phyloP scores from a whole-genome alignment of 2,797 vertebrate species.

The Ctenochaetus hawaiiensis region DNA sequence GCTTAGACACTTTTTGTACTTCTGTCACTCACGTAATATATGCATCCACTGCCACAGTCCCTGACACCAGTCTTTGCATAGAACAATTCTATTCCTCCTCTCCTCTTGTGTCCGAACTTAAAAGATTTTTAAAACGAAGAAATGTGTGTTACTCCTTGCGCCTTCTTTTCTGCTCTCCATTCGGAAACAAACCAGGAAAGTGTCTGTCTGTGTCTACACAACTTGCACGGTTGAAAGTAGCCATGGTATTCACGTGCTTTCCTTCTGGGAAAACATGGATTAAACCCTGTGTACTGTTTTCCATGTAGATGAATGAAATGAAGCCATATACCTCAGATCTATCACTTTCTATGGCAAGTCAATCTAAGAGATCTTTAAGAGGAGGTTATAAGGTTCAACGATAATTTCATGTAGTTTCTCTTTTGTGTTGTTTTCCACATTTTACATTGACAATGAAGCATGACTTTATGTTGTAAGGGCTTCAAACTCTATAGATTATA shows the following conservation, averaged over 20 bases:
- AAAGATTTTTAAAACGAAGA: slow-evolving; percentile 24
- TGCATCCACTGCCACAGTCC: slow-evolving; percentile 35
- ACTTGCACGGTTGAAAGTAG: slow-evolving; percentile 27
- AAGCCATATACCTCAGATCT: slow-evolving; percentile 82
- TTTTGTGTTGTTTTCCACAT: slow-evolving; percentile 63
- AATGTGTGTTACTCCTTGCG: slow-evolving; percentile 15
- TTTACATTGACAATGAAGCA: slow-evolving; percentile 58
- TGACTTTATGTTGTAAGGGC: slow-evolving; percentile 73
- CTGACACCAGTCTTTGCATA: slow-evolving; percentile 15
- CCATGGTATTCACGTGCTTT: slow-evolving; percentile 19
- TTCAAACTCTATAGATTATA: slow-evolving; percentile 62
- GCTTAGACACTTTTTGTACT: slow-evolving; percentile 42
- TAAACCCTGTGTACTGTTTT: slow-evolving; percentile 44
- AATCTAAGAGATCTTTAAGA: slow-evolving; percentile 52
- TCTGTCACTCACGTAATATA: slow-evolving; percentile 27
- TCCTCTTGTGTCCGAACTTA: slow-evolving; percentile 8
- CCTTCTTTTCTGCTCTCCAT: slow-evolving; percentile 17
- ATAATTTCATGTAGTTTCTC: slow-evolving; percentile 58
- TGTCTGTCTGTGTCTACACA: slow-evolving; percentile 25
- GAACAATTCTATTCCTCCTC: slow-evolving; percentile 30
- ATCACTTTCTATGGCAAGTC: slow-evolving; percentile 59
- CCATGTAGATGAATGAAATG: slow-evolving; percentile 64
- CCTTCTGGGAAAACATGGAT: slow-evolving; percentile 22
- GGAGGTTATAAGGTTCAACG: slow-evolving; percentile 51
- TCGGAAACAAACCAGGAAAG: slow-evolving; percentile 18